Conservation (phyloP, 2,888 invertebrate genomes). For the Pollenia griseotomentosa region DNA sequence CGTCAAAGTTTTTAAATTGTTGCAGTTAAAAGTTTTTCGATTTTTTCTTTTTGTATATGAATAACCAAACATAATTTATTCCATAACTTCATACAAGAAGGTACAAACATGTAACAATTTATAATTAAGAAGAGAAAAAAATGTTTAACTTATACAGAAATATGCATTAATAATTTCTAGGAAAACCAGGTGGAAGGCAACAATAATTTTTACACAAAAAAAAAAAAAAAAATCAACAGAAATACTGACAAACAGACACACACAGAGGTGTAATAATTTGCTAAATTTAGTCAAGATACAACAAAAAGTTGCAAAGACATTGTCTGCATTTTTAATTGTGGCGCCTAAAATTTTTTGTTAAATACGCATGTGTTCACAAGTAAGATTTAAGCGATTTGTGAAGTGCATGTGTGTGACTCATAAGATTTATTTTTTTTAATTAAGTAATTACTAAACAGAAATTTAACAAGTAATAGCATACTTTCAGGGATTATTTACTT, state of each 20-base stretch:
- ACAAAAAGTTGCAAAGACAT: conserved; percentile 53
- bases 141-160: conserved; percentile 43
- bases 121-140: conserved; percentile 55
- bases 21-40: conserved; percentile 41
- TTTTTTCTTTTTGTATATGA: background rate
- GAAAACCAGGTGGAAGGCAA: conserved; percentile 42
- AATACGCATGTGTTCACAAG: background rate
- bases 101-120: conserved; percentile 58
- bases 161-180: conserved; percentile 60
- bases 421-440: conserved; percentile 5
- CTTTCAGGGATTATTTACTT: too few relatives aligned
- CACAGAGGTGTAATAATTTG: conserved; percentile 60
- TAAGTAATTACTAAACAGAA: background rate
- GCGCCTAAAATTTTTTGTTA: conserved; percentile 49
- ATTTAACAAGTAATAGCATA: background rate
- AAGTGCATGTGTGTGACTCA: conserved; percentile 5
- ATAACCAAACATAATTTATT: conserved; percentile 60
- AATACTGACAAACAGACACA: background rate
- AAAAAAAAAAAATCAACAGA: conserved; percentile 1
- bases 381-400: conserved; percentile 27
- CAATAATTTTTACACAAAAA: background rate
- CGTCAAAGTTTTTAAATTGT: conserved; percentile 51
- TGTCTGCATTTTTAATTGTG: conserved; percentile 65
- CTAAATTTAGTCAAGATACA: conserved; percentile 57
- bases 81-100: conserved; percentile 9